Evolutionary conservation across 1,140 invertebrate species (phyloP).

Genomic region (Leptestheria dahalacensis): DNA sequence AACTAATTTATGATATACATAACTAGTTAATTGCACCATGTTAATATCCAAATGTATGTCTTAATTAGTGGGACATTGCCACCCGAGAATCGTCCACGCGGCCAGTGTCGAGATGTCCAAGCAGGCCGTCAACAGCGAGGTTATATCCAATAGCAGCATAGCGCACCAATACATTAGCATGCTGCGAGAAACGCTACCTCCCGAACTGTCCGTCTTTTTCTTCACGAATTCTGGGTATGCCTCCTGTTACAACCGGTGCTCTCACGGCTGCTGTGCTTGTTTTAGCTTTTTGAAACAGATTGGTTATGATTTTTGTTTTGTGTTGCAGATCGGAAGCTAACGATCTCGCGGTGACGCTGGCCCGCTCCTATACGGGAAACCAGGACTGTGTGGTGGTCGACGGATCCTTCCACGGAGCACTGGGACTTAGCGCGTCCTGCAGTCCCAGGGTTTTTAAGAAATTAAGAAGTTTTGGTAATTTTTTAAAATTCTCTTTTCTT

Average conservation of each 20-base stretch:
- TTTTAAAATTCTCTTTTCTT: neutral
- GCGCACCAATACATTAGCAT: slow-evolving; percentile 37
- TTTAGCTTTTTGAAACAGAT: too few relatives aligned
- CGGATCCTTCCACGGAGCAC: slow-evolving; percentile 45
- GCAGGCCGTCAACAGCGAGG: slow-evolving; percentile 12
- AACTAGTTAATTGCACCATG: slow-evolving; percentile 3
- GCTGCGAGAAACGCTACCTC: slow-evolving; percentile 35
- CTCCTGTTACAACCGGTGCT: neutral
- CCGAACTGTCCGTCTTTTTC: slow-evolving; percentile 35
- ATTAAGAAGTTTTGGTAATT: slow-evolving; percentile 24
- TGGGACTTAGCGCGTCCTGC: slow-evolving; percentile 36
- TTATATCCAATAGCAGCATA: slow-evolving; percentile 32
- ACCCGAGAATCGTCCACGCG: slow-evolving; percentile 37
- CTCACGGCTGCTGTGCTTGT: neutral
- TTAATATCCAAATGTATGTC: neutral
- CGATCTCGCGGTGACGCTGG: slow-evolving; percentile 43
- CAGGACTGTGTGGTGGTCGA: slow-evolving; percentile 43
- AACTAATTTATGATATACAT: neutral
- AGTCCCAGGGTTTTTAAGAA: slow-evolving; percentile 42
- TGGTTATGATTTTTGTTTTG: too few relatives aligned
- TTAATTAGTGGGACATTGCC: slow-evolving; percentile 39
- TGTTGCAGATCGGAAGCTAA: slow-evolving; percentile 44
- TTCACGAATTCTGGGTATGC: slow-evolving; percentile 44
- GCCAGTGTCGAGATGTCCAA: slow-evolving; percentile 33
- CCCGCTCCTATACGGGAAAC: slow-evolving; percentile 34